These are phyloP conservation scores for Apamea sordens DNA, from an alignment of 2,888 invertebrate genomes.

Conservation along the genomic window DNA sequence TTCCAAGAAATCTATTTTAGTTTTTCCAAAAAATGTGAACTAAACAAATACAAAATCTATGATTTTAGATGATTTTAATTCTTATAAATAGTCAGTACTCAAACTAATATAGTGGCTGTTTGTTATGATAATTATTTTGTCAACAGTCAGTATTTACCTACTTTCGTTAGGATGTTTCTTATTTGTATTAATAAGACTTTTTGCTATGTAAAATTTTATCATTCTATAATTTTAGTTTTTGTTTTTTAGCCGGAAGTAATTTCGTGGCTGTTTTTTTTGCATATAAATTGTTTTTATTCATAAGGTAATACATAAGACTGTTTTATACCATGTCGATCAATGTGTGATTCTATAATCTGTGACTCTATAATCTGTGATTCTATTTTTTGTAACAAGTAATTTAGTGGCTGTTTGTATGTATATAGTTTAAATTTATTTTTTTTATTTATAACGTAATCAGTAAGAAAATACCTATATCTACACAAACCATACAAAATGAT, in stretches of 20 bases:
- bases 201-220: conserved; percentile 34
- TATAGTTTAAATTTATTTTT: conserved; percentile 31
- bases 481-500: conserved; percentile 33
- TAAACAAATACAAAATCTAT: conserved; percentile 33
- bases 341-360: conserved; percentile 30
- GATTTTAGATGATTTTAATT: conserved; percentile 32
- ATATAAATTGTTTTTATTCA: conserved; percentile 35
- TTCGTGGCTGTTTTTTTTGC: conserved; percentile 36
- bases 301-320: conserved; percentile 37
- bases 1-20: conserved; percentile 19
- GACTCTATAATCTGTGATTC: conserved; percentile 30
- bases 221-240: conserved; percentile 32
- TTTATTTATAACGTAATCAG: conserved; percentile 34
- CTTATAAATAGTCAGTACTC: conserved; percentile 33
- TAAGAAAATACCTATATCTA: conserved; percentile 37
- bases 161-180: conserved; percentile 35
- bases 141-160: conserved; percentile 35
- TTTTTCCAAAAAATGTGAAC: conserved; percentile 28
- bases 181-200: conserved; percentile 34
- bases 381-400: conserved; percentile 30
- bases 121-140: conserved; percentile 34
- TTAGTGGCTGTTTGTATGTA: conserved; percentile 34
- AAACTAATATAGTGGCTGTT: conserved; percentile 35
- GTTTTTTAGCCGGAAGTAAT: conserved; percentile 37
- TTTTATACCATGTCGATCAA: conserved; percentile 39